Evolutionary conservation across 2,797 vertebrate species (phyloP).

Genomic region (Sebastes minor): DNA sequence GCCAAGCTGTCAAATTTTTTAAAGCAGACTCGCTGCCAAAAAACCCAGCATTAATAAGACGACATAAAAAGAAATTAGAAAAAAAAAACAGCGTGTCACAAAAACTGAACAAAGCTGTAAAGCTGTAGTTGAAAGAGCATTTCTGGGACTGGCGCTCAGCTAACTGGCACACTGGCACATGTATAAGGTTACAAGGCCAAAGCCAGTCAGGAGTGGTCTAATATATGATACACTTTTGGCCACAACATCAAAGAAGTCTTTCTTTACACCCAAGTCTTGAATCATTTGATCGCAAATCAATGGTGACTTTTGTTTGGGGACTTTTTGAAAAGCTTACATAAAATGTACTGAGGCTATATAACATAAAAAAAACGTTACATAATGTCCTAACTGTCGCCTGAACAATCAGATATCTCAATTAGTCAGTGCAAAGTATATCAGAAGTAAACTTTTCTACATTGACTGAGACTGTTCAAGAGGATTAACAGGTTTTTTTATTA

Average conservation of each 20-base stretch:
- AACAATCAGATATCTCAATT: background rate
- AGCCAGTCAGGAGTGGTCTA: constrained; percentile 46
- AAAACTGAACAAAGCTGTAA: constrained; percentile 45
- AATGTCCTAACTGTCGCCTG: background rate
- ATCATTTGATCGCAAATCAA: constrained; percentile 40
- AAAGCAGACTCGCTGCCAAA: constrained; percentile 17
- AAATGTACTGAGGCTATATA: background rate
- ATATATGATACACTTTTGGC: constrained; percentile 58
- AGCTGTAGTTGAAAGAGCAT: background rate
- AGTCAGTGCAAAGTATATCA: background rate
- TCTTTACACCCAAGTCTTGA: constrained; percentile 49
- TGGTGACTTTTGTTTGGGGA: constrained; percentile 20
- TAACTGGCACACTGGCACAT: constrained; percentile 54
- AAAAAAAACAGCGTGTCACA: constrained; percentile 22
- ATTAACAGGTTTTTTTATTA: background rate
- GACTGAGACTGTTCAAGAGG: background rate
- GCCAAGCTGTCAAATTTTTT: constrained; percentile 53
- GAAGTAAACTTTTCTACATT: background rate
- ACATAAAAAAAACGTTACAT: background rate
- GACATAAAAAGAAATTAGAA: constrained; percentile 9
- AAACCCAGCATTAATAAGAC: constrained; percentile 11
- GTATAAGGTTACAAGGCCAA: constrained; percentile 55
- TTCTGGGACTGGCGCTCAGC: constrained; percentile 27
- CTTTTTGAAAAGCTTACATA: background rate
- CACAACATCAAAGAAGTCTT: constrained; percentile 48